phyloP scores from a whole-genome alignment of 35 echinoderm and acorn worm genomes.

The Nesometra sesokonis region DNA sequence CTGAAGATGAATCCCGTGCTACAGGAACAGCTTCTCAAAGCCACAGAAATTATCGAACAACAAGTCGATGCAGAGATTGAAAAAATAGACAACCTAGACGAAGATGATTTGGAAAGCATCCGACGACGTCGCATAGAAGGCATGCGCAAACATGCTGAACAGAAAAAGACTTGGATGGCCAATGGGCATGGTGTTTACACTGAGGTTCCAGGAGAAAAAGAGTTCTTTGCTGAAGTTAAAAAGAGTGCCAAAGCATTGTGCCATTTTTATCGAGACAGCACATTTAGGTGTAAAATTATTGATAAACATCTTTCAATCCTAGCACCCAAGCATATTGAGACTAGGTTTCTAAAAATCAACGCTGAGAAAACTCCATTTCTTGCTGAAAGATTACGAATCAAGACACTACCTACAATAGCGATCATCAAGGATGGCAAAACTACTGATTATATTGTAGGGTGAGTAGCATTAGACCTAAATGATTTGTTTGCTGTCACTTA shows the following conservation, averaged over 20 bases:
- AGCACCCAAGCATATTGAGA: slow-evolving; percentile 84
- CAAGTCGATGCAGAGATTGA: slow-evolving; percentile 94
- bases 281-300: slow-evolving; percentile 81
- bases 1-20: slow-evolving; percentile 44
- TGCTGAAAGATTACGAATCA: slow-evolving; percentile 68
- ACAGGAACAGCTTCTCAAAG: slow-evolving; percentile 71
- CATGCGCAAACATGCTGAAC: slow-evolving; percentile 58
- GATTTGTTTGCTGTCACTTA: too few species aligned
- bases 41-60: slow-evolving; percentile 67
- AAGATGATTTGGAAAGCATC: slow-evolving; percentile 74
- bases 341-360: slow-evolving; percentile 90
- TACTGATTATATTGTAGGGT: slow-evolving; percentile 95
- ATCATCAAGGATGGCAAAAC: slow-evolving; percentile 76
- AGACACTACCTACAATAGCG: slow-evolving; percentile 73
- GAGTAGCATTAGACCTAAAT: slow-evolving; percentile 8
- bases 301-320: slow-evolving; percentile 73
- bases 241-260: slow-evolving; percentile 82
- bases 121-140: slow-evolving; percentile 50
- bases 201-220: slow-evolving; percentile 85
- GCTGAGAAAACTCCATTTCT: slow-evolving; percentile 89
- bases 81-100: slow-evolving; percentile 70
- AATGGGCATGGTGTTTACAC: slow-evolving; percentile 62
- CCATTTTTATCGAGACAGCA: slow-evolving; percentile 84
- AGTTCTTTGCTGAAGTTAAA: slow-evolving; percentile 90
- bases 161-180: slow-evolving; percentile 62